Evolutionary conservation across 2,797 vertebrate species (phyloP).

Genomic region (Silurus aristotelis): DNA sequence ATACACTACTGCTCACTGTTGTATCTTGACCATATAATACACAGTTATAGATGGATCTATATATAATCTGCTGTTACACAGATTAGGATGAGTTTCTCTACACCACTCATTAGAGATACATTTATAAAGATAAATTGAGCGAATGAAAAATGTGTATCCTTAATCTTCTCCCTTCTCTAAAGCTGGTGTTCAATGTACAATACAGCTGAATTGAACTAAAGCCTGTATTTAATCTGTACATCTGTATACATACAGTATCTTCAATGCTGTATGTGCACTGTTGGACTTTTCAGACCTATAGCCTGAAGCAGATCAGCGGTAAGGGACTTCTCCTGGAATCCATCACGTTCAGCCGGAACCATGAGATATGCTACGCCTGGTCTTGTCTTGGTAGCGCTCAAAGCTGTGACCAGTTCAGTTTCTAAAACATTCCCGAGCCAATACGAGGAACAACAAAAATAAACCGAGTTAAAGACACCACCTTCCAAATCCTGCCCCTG

Average conservation of each 20-base stretch:
- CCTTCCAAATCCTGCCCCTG: not conserved
- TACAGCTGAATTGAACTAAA: too few species aligned
- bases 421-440: constrained; percentile 68
- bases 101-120: too few species aligned
- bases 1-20: not conserved
- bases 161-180: too few species aligned
- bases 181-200: too few species aligned
- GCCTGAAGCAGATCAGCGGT: constrained; percentile 36
- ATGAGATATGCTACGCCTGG: constrained; percentile 17
- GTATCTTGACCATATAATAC: too few species aligned
- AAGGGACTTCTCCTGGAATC: constrained; percentile 48
- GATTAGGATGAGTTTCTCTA: too few species aligned
- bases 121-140: too few species aligned
- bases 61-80: too few species aligned
- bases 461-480: not conserved
- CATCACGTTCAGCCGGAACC: constrained; percentile 44
- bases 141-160: too few species aligned
- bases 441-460: constrained; percentile 64
- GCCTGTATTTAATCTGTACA: too few species aligned
- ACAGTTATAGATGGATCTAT: too few species aligned
- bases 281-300: not conserved
- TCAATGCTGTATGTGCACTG: not conserved
- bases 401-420: not conserved
- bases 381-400: not conserved
- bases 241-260: not conserved